These are phyloP conservation scores for Autographa pulchrina DNA, from an alignment of 2,888 invertebrate genomes.

Conservation along the genomic window DNA sequence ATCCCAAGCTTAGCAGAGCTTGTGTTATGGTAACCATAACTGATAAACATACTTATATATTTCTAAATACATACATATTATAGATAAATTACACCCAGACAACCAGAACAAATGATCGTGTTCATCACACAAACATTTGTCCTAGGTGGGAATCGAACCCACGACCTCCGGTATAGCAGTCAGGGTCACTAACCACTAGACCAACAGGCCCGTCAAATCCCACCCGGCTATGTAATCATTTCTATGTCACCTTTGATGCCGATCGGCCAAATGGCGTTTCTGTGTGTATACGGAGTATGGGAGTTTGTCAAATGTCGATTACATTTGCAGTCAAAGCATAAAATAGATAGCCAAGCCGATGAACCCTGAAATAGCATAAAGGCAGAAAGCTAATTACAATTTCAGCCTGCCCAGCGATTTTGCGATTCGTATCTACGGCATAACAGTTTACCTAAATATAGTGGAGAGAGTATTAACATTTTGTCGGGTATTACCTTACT, in stretches of 20 bases:
- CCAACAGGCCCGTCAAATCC: no score
- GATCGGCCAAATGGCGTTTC: constrained; percentile 13
- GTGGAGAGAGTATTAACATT: neutral
- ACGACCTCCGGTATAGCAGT: no score
- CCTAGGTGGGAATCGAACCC: no score
- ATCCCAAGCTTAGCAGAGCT: no score
- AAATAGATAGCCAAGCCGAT: constrained; percentile 12
- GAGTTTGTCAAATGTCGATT: constrained; percentile 29
- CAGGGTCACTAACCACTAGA: no score
- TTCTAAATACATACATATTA: no score
- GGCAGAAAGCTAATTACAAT: constrained; percentile 23
- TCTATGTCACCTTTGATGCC: constrained; percentile 29
- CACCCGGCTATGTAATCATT: constrained; percentile 22
- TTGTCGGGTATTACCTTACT: neutral
- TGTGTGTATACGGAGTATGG: constrained; percentile 12
- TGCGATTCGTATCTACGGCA: neutral
- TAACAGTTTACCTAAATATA: neutral
- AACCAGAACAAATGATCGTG: no score
- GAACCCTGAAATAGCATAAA: constrained; percentile 18
- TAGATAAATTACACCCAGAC: no score
- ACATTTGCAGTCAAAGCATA: constrained; percentile 26
- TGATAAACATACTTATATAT: no score
- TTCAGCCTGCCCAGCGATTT: constrained; percentile 5
- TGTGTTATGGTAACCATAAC: no score
- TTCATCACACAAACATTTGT: no score